Percentiles rank a stretch among this genome's conserved stretches.
phyloP scores from a whole-genome alignment of 2,888 invertebrate genomes.

The Coelopa pilipes region DNA sequence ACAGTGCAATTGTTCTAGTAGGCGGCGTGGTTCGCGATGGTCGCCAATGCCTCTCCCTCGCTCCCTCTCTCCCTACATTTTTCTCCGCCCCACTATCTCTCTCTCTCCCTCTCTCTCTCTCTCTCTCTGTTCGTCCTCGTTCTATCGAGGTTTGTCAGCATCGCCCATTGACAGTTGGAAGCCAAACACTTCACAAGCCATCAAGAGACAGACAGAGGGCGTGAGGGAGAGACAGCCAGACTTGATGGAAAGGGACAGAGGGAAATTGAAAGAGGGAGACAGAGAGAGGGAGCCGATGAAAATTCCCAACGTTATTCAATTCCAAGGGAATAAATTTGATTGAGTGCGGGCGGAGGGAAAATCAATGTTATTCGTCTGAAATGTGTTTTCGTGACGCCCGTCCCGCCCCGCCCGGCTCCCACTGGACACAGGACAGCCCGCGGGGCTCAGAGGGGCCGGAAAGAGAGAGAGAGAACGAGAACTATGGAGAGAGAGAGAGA shows the following conservation, averaged over 20 bases:
- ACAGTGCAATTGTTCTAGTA: not conserved
- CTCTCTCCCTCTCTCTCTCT: too few relatives aligned
- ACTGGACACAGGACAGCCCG: not conserved
- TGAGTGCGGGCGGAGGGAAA: conserved; percentile 47
- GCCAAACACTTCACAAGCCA: not conserved
- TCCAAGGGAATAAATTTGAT: conserved; percentile 50
- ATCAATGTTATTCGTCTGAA: conserved; percentile 54
- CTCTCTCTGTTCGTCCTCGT: too few relatives aligned
- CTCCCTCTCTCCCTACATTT: too few relatives aligned
- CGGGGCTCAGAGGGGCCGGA: conserved; percentile 2
- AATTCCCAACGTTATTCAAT: conserved; percentile 17
- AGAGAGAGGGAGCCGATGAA: not conserved
- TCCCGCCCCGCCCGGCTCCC: too few relatives aligned
- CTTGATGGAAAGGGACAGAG: too few relatives aligned
- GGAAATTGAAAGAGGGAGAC: not conserved
- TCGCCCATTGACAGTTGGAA: not conserved
- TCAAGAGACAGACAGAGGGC: not conserved
- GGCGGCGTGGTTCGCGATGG: too few relatives aligned
- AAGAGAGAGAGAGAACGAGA: conserved; percentile 29
- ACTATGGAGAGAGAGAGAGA: conserved; percentile 53
- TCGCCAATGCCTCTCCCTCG: too few relatives aligned
- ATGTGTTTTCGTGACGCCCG: conserved; percentile 46
- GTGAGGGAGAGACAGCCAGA: too few relatives aligned
- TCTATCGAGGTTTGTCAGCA: too few relatives aligned
- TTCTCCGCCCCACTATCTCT: too few relatives aligned